A percentile compares a stretch with the other conserved stretches of the same genome.
These are phyloP conservation scores for Sebastes aleutianus DNA, from an alignment of 2,797 vertebrate genomes.

Conservation along the genomic window DNA sequence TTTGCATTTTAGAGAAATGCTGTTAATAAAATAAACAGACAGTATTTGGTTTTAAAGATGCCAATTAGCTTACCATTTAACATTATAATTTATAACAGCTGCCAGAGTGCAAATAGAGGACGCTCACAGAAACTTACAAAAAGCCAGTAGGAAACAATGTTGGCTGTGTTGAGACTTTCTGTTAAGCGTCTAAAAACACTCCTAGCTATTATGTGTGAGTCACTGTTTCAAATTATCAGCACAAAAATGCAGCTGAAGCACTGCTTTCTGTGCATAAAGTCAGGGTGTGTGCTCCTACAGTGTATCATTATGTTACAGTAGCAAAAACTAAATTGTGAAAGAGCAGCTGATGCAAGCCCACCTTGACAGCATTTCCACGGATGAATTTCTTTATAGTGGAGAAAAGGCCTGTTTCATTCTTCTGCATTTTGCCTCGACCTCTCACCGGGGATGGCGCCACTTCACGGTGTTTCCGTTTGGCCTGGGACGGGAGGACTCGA, in stretches of 20 bases:
- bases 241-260: not conserved
- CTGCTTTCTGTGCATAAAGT: not conserved
- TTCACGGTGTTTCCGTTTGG: conserved; percentile 94
- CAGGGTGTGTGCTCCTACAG: not conserved
- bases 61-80: not conserved
- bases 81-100: not conserved
- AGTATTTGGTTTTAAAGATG: not conserved
- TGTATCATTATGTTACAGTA: not conserved
- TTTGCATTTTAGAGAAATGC: not conserved
- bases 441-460: conserved; percentile 83
- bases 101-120: not conserved
- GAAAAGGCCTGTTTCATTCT: conserved; percentile 92
- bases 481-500: conserved; percentile 83
- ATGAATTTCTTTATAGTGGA: conserved; percentile 98
- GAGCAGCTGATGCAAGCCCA: conserved; percentile 44
- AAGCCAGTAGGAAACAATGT: not conserved
- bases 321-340: not conserved
- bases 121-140: not conserved
- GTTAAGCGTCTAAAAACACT: not conserved
- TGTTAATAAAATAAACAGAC: not conserved
- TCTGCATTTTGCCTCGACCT: conserved; percentile 88
- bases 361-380: conserved; percentile 96
- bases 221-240: not conserved
- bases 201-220: not conserved
- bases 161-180: not conserved